Evolutionary conservation across 2,113 vertebrate species (phyloP).

Genomic region (Xiphophorus maculatus): DNA sequence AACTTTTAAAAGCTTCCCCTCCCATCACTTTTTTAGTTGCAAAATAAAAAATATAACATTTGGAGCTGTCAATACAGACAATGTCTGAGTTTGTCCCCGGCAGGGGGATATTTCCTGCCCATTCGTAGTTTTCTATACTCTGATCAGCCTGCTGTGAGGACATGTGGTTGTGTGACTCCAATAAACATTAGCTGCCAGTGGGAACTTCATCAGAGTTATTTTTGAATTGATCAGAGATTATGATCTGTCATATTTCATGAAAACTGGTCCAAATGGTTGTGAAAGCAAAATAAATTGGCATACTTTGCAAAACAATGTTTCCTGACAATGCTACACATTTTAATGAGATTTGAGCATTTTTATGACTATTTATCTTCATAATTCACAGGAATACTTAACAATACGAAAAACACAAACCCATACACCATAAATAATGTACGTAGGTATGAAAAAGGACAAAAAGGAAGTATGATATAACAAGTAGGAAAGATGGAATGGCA

Average conservation of each 20-base stretch:
- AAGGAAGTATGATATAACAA: not conserved
- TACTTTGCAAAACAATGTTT: no score
- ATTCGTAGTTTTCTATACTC: no score
- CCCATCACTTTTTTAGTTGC: not conserved
- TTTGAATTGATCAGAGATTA: not conserved
- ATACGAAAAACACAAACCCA: not conserved
- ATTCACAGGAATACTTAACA: not conserved
- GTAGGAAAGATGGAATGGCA: not conserved
- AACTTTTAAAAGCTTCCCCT: not conserved
- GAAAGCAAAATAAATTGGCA: not conserved
- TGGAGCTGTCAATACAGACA: not conserved
- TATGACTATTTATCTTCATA: not conserved
- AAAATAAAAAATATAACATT: not conserved
- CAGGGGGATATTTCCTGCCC: no score
- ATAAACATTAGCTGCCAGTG: not conserved
- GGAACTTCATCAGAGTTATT: not conserved
- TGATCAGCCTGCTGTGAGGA: no score
- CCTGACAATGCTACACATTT: no score
- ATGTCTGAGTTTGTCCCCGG: not conserved
- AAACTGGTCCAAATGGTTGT: not conserved
- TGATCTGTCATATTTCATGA: not conserved
- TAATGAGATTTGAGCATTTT: not conserved
- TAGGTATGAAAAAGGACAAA: not conserved
- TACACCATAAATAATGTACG: not conserved
- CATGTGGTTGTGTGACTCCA: not conserved